Evolutionary conservation across 2,797 vertebrate genomes (phyloP), one percentile per base, ranked within the genome.

Genomic region (Pampus argenteus): DNA sequence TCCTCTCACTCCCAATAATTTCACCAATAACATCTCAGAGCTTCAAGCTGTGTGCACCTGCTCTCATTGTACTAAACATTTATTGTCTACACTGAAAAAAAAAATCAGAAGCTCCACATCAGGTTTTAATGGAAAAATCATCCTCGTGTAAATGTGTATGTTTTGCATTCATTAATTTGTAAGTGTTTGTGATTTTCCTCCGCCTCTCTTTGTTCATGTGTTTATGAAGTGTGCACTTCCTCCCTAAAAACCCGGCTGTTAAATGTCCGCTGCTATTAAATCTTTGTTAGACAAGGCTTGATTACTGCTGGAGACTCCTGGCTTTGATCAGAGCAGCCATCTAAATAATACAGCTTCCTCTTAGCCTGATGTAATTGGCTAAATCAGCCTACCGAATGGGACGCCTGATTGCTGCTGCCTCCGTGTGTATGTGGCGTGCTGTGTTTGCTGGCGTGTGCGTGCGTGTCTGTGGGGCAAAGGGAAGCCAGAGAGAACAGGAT

Each of bases 311-410:
- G 55, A 63, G 79, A 71, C 63, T 52, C 69, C 25, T n/a, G 38
- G 49, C 89, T 92, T 91, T 92, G 84, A 92, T 92, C 89, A 87
- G 69, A 58, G 71, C 76, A 78, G 66, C 78, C 68, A 86, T 90
- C 84, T 77, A 31, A 83, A 73, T 79, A 78, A 83, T 77, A 69
- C 72, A 62, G 71, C 85, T 91, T 91, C 90, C 88, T 82, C 67
- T 67, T 72, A 51, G 50, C 61, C 74, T 72, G 80, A 82, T 84
- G 63, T 88, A 90, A 90, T 89, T 90, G 81, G 64, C 83, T 81
- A 79, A 84, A 79, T 83, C 76, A 47, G 73, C 69, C 71, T 26
- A 73, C 73, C 62, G 57, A 88, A 84, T 8, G 45, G 73, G 75
- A 77, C 74, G 76, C 78, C 68, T 89, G 77, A 88, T 89, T 88